phyloP scores from a whole-genome alignment of 2,888 invertebrate genomes.

The Metopia argyrocephala region DNA sequence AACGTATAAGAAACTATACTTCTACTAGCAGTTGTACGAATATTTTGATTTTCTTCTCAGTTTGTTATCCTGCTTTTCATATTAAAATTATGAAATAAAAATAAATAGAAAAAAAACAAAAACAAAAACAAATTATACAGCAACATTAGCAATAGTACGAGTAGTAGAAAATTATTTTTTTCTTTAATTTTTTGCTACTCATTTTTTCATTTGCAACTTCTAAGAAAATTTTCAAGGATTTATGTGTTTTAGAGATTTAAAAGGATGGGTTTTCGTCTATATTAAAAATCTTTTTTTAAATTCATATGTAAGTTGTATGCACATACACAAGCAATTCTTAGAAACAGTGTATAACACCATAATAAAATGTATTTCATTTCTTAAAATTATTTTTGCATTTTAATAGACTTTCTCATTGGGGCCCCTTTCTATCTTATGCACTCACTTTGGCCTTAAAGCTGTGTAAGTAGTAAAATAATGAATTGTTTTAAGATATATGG shows the following conservation, averaged over 20 bases:
- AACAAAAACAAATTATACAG: too few relatives aligned
- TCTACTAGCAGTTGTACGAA: too few relatives aligned
- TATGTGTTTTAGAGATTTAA: too few relatives aligned
- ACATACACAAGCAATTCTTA: constrained; percentile 21
- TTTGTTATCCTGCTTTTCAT: too few relatives aligned
- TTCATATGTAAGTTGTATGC: neutral
- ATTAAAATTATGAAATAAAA: too few relatives aligned
- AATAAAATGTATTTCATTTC: constrained; percentile 51
- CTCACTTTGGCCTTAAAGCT: neutral
- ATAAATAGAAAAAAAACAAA: too few relatives aligned
- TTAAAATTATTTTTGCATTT: constrained; percentile 47
- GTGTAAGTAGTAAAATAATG: constrained; percentile 22
- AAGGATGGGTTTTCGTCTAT: too few relatives aligned
- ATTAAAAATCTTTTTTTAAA: constrained; percentile 22
- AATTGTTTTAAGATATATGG: constrained; percentile 5
- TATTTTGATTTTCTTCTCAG: too few relatives aligned
- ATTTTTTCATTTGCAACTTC: constrained; percentile 11
- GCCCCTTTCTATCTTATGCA: neutral
- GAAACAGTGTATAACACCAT: constrained; percentile 47
- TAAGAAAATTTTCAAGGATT: constrained; percentile 37
- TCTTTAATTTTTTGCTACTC: neutral
- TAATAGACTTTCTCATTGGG: constrained; percentile 22
- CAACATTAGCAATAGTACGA: too few relatives aligned
- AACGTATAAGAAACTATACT: too few relatives aligned
- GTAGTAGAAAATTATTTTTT: too few relatives aligned